phyloP scores from a whole-genome alignment of 2,888 invertebrate species.

The Neoscelio sp. region DNA sequence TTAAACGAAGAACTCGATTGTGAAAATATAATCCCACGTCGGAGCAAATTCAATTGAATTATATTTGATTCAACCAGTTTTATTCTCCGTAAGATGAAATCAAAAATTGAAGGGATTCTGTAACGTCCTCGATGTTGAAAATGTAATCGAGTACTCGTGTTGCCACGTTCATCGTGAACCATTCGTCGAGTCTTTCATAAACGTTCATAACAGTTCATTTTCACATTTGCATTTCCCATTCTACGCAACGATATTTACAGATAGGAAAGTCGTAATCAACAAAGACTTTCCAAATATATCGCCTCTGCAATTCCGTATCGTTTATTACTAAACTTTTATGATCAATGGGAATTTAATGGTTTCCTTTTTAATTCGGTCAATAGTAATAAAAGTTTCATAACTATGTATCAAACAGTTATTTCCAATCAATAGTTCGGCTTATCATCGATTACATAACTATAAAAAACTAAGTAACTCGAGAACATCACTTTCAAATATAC shows the following conservation, averaged over 20 bases:
- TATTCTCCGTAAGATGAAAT: no score
- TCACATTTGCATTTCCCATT: neutral
- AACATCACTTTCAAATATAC: no score
- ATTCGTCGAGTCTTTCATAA: no score
- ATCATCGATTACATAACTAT: neutral
- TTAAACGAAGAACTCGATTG: no score
- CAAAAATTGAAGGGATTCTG: no score
- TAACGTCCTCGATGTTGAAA: no score
- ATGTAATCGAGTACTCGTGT: no score
- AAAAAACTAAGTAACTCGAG: constrained; percentile 19
- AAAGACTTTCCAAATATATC: neutral
- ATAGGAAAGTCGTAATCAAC: neutral
- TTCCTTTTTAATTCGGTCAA: constrained; percentile 7
- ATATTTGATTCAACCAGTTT: no score
- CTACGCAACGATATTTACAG: neutral
- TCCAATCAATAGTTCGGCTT: constrained; percentile 30
- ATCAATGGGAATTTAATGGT: constrained; percentile 7
- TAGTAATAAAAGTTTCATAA: constrained; percentile 26
- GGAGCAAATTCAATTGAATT: no score
- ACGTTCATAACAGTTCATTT: no score
- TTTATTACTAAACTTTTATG: constrained; percentile 28
- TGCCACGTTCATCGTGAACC: no score
- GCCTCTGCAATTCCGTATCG: neutral
- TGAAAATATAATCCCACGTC: no score
- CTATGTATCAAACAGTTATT: constrained; percentile 19